phyloP scores from a whole-genome alignment of 2,888 invertebrate genomes.

The Pardosa pseudoannulata region DNA sequence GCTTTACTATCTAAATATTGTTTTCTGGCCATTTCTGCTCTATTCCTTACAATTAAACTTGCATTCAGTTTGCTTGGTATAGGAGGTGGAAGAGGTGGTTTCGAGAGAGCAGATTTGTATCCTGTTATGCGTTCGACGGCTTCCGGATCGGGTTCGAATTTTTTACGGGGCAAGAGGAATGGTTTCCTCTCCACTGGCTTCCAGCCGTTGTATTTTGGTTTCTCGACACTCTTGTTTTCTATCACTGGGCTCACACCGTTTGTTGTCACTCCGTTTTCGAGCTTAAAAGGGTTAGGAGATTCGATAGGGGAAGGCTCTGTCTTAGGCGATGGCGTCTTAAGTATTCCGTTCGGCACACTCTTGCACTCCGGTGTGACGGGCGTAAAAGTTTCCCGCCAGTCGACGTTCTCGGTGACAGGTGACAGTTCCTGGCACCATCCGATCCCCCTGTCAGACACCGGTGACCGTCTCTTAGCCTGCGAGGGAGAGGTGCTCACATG shows the following conservation, averaged over 20 bases:
- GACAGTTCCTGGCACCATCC: constrained; percentile 67
- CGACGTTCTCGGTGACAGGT: constrained; percentile 63
- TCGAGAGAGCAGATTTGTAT: constrained; percentile 55
- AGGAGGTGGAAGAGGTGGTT: constrained; percentile 56
- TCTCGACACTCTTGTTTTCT: constrained; percentile 5
- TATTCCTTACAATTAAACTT: neutral
- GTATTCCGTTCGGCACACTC: constrained; percentile 53
- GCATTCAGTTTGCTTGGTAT: constrained; percentile 5
- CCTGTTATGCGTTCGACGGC: constrained; percentile 69
- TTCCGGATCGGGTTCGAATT: constrained; percentile 67
- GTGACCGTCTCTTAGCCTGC: constrained; percentile 56
- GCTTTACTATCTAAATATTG: constrained; percentile 59
- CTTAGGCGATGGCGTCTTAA: constrained; percentile 55
- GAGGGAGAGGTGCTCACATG: constrained; percentile 49
- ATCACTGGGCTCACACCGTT: constrained; percentile 13
- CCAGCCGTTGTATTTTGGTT: neutral
- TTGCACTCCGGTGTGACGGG: neutral
- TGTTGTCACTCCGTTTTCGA: constrained; percentile 3
- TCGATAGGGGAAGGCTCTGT: constrained; percentile 20
- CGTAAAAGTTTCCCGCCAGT: constrained; percentile 58
- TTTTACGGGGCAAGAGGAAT: constrained; percentile 44
- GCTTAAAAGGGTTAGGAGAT: constrained; percentile 47
- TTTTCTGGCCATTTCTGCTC: constrained; percentile 58
- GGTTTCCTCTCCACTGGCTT: constrained; percentile 25
- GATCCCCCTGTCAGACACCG: constrained; percentile 37